Percentiles rank a stretch among this genome's conserved stretches.
phyloP scores from a whole-genome alignment of 2,797 vertebrate species.

The Chelonia mydas region DNA sequence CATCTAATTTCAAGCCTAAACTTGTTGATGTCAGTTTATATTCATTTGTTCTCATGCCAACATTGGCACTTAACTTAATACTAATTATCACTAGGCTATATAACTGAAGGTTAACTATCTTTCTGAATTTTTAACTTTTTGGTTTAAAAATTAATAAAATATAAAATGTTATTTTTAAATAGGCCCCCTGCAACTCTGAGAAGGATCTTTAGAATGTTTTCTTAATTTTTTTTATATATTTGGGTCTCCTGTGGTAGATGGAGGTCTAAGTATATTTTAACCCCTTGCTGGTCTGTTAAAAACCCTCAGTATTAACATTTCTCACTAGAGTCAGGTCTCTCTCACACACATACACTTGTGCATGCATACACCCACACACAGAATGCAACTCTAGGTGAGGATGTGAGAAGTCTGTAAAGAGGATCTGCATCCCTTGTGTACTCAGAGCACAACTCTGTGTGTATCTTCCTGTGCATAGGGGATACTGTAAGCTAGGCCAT shows the following conservation, averaged over 20 bases:
- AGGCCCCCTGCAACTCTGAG: background rate
- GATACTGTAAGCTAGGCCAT: background rate
- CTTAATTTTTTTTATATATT: background rate
- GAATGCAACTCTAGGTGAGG: background rate
- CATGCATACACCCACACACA: background rate
- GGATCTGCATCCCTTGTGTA: background rate
- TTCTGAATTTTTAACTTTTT: background rate
- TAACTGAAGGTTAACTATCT: background rate
- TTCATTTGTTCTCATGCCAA: background rate
- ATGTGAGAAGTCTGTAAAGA: background rate
- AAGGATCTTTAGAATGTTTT: background rate
- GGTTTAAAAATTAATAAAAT: background rate
- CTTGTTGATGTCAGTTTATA: no score
- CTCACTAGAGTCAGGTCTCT: background rate
- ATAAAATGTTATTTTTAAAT: background rate
- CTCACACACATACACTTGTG: background rate
- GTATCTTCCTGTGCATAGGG: background rate
- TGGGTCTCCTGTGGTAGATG: accelerated
- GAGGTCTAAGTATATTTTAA: background rate
- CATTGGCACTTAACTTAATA: background rate
- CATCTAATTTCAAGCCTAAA: no score
- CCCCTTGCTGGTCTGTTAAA: background rate
- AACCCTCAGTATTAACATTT: background rate
- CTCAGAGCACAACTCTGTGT: background rate
- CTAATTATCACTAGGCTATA: background rate